A percentile compares a stretch with the other conserved stretches of the same genome.
Evolutionary conservation across 2,113 vertebrate genomes (phyloP).

Genomic region (Forbesichthys agassizii): DNA sequence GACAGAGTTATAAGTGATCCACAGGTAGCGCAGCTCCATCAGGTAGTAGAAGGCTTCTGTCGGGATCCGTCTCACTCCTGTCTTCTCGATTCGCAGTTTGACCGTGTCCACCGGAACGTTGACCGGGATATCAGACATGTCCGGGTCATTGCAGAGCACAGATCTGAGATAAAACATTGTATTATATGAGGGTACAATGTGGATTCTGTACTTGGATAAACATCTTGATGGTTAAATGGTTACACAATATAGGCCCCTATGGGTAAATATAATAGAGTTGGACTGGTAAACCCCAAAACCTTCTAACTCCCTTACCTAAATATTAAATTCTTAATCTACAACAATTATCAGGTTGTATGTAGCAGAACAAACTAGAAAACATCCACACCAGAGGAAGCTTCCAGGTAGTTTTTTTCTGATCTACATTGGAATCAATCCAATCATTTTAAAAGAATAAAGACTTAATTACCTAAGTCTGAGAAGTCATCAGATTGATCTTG

Average conservation of each 20-base stretch:
- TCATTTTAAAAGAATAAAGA: not conserved
- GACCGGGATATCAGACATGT: slow-evolving; percentile 90
- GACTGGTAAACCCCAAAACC: too few species aligned
- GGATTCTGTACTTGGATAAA: not conserved
- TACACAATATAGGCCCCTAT: too few species aligned
- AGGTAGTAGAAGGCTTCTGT: slow-evolving; percentile 96
- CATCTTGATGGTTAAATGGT: too few species aligned
- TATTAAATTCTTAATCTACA: too few species aligned
- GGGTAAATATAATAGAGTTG: too few species aligned
- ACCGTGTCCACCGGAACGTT: slow-evolving; percentile 89
- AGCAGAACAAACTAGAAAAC: too few species aligned
- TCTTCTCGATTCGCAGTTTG: slow-evolving; percentile 95
- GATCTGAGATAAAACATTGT: slow-evolving; percentile 72
- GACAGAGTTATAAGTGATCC: slow-evolving; percentile 92
- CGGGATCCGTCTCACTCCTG: slow-evolving; percentile 80
- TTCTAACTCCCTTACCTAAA: too few species aligned
- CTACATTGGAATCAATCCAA: not conserved
- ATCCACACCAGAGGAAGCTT: too few species aligned
- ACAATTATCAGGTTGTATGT: too few species aligned
- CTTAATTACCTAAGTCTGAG: not conserved
- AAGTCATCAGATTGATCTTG: not conserved
- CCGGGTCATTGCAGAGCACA: slow-evolving; percentile 92
- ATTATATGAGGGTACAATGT: not conserved
- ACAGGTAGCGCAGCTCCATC: slow-evolving; percentile 88
- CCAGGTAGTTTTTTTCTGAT: too few species aligned